Percentiles rank a stretch among this genome's conserved stretches.
These are phyloP conservation scores for Ceuthmochares aereus DNA, from an alignment of 2,113 vertebrate genomes.

Conservation along the genomic window DNA sequence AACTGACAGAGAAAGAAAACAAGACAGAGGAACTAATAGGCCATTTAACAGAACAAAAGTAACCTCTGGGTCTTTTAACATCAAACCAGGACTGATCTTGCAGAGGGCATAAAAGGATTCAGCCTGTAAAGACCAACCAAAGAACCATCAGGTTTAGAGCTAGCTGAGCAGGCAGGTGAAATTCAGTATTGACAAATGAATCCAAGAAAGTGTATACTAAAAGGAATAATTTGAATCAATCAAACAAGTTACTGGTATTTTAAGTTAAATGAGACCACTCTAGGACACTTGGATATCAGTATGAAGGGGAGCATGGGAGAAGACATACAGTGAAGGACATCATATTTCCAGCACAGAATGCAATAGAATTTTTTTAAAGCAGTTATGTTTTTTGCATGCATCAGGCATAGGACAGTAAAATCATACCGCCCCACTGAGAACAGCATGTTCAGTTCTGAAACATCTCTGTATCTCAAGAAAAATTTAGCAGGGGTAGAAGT, in stretches of 20 bases:
- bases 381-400: slow-evolving; percentile 27
- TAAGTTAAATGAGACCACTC: not conserved
- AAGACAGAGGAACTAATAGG: not conserved
- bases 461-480: not conserved
- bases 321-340: not conserved
- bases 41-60: not conserved
- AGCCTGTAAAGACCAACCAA: not conserved
- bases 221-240: not conserved
- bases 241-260: not conserved
- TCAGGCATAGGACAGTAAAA: not conserved
- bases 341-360: not conserved
- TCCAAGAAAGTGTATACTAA: not conserved
- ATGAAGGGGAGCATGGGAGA: not conserved
- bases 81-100: not conserved
- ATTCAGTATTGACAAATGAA: not conserved
- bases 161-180: not conserved
- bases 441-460: slow-evolving; percentile 5
- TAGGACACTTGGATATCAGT: not conserved
- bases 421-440: not conserved
- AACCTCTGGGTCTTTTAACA: not conserved
- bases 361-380: slow-evolving; percentile 17
- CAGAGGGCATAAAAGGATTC: not conserved
- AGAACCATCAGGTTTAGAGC: not conserved
- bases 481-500: not conserved
- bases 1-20: not conserved